A percentile compares a stretch with the other conserved stretches of the same genome.
These are phyloP conservation scores for Naja naja DNA, from an alignment of 2,113 vertebrate species.

Conservation along the genomic window DNA sequence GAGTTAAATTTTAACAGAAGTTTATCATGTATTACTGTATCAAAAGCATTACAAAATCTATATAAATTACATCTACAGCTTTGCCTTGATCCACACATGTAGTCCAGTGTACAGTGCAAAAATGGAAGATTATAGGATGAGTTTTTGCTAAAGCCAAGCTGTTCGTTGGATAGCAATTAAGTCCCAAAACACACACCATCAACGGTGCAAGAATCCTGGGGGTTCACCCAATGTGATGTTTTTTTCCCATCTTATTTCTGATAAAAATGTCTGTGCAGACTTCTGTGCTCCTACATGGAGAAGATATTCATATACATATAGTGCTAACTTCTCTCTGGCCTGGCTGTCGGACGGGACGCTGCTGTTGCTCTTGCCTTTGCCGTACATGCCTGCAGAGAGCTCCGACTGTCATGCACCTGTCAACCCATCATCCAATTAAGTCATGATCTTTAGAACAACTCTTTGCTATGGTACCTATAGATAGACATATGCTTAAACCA, in stretches of 20 bases:
- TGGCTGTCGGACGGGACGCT: conserved; percentile 94
- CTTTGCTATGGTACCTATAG: not conserved
- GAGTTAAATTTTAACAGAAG: too few species aligned
- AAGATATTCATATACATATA: conserved; percentile 98
- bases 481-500: not conserved
- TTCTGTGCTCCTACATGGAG: conserved; percentile 99
- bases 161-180: not conserved
- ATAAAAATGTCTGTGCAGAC: conserved; percentile 97
- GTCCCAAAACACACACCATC: too few species aligned
- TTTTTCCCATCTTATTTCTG: too few species aligned
- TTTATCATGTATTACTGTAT: too few species aligned
- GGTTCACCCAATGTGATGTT: too few species aligned
- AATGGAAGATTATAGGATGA: too few species aligned
- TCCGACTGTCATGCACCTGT: conserved; percentile 96
- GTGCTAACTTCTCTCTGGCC: conserved; percentile 97
- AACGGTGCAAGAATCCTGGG: too few species aligned
- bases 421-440: conserved; percentile 94
- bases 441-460: not conserved
- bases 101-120: too few species aligned
- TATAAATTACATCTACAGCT: too few species aligned
- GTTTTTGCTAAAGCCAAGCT: too few species aligned
- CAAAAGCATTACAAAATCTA: too few species aligned
- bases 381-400: conserved; percentile 97
- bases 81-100: too few species aligned
- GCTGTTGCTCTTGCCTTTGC: conserved; percentile 96